Percentiles rank a stretch among this genome's conserved stretches.
Evolutionary conservation across 2,888 invertebrate genomes (phyloP).

Genomic region (Calliphora vomitoria): DNA sequence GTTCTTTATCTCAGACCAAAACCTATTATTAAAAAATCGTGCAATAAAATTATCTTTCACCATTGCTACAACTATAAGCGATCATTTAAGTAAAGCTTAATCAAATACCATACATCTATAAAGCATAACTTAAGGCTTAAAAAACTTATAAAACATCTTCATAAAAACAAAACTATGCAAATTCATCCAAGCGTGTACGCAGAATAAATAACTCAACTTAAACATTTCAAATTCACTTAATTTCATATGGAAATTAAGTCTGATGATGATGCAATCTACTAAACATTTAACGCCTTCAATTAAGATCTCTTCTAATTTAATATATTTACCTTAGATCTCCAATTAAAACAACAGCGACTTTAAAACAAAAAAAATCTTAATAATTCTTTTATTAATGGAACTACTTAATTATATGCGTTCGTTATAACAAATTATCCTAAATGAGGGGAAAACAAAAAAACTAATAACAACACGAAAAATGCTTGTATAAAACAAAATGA

Average conservation of each 20-base stretch:
- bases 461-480: slow-evolving; percentile 45
- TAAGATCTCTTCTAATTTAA: neutral
- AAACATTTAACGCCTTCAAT: neutral
- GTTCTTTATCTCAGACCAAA: too few species aligned
- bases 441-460: slow-evolving; percentile 7
- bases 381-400: slow-evolving; percentile 29
- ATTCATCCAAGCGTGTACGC: too few species aligned
- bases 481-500: slow-evolving; percentile 20
- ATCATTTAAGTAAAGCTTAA: neutral
- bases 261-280: slow-evolving; percentile 5
- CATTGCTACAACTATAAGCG: neutral
- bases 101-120: too few species aligned
- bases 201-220: neutral
- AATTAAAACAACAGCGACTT: neutral
- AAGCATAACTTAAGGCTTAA: slow-evolving; percentile 33
- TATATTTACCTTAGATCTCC: neutral
- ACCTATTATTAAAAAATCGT: too few species aligned
- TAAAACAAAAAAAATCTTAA: slow-evolving; percentile 18
- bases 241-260: neutral
- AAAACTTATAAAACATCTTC: neutral
- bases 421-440: slow-evolving; percentile 44
- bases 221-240: neutral
- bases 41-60: too few species aligned
- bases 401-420: slow-evolving; percentile 27
- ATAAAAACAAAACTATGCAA: neutral